Base-by-base conservation (phyloP, 2,888 invertebrate species). In the Cryptosula pallasiana region DNA sequence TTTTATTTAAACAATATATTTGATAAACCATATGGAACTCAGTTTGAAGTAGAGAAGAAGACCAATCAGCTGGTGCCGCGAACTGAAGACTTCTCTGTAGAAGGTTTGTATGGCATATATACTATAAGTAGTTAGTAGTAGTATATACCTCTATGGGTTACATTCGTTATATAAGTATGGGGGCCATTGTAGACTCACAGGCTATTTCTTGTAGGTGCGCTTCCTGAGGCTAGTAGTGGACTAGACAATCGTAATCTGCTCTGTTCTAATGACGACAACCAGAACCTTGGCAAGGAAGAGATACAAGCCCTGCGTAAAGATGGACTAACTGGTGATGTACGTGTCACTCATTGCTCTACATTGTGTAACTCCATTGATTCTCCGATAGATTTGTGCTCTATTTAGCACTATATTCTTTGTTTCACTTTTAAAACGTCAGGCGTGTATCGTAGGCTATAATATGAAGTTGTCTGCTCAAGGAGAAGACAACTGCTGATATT, bases 201-300 rank as follows among this genome's bases (percentile, higher is more conserved):
- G 9, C 45, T 45, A 20, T 45, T 9, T 45, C 5, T 45, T 45
- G 45, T 29, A 63, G 63, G 32, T 25, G 25, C 27, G 1, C 63
- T 63, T 63, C 63, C 63, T 3, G 63, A 63, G 32, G 34, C 25
- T 3, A 32, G 25, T 5, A 32, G 63, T 63, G 63, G 63, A 3
- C 34, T 63, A 5, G 96, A 96, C 81, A 96, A 96, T 82, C 88
- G 95, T 75, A 89, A 92, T 78, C 91, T 96, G 72, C 86, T 88
- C n/a, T 29, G 63, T 27, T 94, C 93, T 80, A 91, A 89, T 81
- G 90, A 90, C 20, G 88, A 86, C 35, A 94, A 95, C 0, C 96
- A 97, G 86, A 89, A 90, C 75, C 85, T 97, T 3, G 90, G 92
- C 0, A 90, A 91, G 36, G 90, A 91, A 71, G 93, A 95, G 80